phyloP scores from a whole-genome alignment of 92 coral and sea anemone species.

The Heteractis magnifica region DNA sequence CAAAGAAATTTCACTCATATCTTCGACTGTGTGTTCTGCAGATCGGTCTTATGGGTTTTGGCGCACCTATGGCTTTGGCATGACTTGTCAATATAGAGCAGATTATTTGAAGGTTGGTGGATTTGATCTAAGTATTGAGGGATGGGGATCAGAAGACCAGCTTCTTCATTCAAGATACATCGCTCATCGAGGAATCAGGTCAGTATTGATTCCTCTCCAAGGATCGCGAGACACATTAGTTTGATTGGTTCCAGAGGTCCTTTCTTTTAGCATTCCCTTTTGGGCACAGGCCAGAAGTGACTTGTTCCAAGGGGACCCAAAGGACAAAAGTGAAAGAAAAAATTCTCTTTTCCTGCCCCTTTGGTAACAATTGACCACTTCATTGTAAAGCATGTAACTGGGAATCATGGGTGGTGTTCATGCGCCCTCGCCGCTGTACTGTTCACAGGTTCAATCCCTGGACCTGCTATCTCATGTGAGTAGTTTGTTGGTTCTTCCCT shows the following conservation, averaged over 20 bases:
- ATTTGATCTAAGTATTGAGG: slow-evolving; percentile 78
- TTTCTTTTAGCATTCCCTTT: not conserved
- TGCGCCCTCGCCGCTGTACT: too few relatives aligned
- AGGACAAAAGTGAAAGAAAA: too few relatives aligned
- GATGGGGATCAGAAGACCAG: slow-evolving; percentile 90
- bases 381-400: too few relatives aligned
- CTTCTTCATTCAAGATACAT: slow-evolving; percentile 65
- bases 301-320: too few relatives aligned
- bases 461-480: too few relatives aligned
- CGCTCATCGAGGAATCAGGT: slow-evolving; percentile 63
- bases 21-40: not conserved
- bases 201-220: not conserved
- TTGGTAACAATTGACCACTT: too few relatives aligned
- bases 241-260: not conserved
- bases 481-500: too few relatives aligned
- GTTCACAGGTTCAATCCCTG: too few relatives aligned
- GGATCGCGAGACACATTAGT: not conserved
- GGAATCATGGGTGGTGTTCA: too few relatives aligned
- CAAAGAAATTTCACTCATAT: too few relatives aligned
- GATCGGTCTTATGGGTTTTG: slow-evolving; percentile 78
- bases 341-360: too few relatives aligned
- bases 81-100: slow-evolving; percentile 87
- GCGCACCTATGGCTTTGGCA: slow-evolving; percentile 89
- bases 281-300: too few relatives aligned
- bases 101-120: slow-evolving; percentile 88